Evolutionary conservation across 37 sponge, comb jelly and placozoan genomes (phyloP), one percentile per base, ranked within the genome.

Genomic region (Aplysina aerophoba): DNA sequence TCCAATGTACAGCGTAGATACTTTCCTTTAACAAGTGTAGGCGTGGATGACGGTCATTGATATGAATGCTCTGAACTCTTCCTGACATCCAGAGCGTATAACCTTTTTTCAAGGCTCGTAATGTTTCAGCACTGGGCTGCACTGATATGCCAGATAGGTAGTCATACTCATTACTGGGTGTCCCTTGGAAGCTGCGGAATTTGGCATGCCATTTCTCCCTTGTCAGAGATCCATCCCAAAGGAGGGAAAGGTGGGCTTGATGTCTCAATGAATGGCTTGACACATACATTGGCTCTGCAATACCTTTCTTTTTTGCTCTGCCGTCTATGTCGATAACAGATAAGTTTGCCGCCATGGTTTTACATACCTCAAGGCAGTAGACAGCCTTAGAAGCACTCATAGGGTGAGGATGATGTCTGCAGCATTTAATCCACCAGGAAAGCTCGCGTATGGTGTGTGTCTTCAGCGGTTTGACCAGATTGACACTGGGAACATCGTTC

Each of bases 171-270:
- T n/a, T 62, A 62, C 12, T 13, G 64, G 64, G 64, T 62, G 11
- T 62, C 64, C 64, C 64, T 62, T 62, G 64, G 64, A 62, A 62
- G 64, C 64, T 62, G 64, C 28, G 12, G 28, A 62, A 62, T 62
- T 62, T 27, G 64, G 64, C 64, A 14, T 62, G 64, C 64, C 4
- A 62, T 13, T 62, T 3, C 64, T 62, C 64, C 64, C 64, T 27
- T 62, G 28, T 62, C 64, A 62, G 12, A 62, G 64, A 62, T 62
- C 64, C 64, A 62, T n/a, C n/a, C 59, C 59, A 15, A 58, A 58
- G 19, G 59, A 19, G 59, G 59, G 59, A 58, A 58, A 19, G 59
- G 59, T 58, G 59, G 59, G 59, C 17, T 19, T 20, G 59, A 58
- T 58, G 59, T 58, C 59, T 58, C 59, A 58, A 58, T 58, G 59